Conservation (phyloP, 2,113 vertebrate genomes). For the Eublepharis macularius region DNA sequence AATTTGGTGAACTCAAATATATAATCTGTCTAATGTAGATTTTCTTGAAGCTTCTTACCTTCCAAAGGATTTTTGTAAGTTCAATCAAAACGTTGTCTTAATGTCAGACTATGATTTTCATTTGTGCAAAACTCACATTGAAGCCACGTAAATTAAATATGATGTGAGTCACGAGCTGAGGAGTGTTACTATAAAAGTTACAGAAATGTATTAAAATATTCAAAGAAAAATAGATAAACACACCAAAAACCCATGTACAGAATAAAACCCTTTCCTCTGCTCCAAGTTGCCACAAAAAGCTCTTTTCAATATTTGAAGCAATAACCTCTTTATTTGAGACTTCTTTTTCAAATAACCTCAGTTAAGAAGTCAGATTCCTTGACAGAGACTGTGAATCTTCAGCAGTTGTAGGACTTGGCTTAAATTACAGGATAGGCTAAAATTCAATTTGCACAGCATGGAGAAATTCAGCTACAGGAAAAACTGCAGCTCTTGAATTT, state of each 20-base stretch:
- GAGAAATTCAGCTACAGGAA: neutral
- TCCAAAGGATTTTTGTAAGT: neutral
- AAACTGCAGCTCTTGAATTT: neutral
- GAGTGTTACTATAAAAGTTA: constrained; percentile 7
- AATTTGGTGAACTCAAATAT: neutral
- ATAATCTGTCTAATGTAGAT: neutral
- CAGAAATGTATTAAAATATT: constrained; percentile 22
- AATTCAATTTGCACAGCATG: neutral
- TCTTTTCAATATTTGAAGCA: neutral
- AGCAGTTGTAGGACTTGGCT: neutral
- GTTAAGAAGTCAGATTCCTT: neutral
- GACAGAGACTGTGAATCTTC: neutral
- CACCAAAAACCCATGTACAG: neutral
- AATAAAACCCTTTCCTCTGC: neutral
- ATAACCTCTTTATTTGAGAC: neutral
- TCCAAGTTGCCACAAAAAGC: neutral
- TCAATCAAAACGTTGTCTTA: constrained; percentile 4
- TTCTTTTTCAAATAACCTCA: neutral
- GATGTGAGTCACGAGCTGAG: constrained; percentile 4
- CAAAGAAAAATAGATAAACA: constrained; percentile 6
- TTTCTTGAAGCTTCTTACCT: neutral
- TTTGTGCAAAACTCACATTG: constrained; percentile 1
- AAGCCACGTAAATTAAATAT: constrained; percentile 13
- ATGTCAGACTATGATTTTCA: neutral
- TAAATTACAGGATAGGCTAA: no score